Evolutionary conservation across 2,797 vertebrate species (phyloP).

Genomic region (Melanotaenia parkinsoni): DNA sequence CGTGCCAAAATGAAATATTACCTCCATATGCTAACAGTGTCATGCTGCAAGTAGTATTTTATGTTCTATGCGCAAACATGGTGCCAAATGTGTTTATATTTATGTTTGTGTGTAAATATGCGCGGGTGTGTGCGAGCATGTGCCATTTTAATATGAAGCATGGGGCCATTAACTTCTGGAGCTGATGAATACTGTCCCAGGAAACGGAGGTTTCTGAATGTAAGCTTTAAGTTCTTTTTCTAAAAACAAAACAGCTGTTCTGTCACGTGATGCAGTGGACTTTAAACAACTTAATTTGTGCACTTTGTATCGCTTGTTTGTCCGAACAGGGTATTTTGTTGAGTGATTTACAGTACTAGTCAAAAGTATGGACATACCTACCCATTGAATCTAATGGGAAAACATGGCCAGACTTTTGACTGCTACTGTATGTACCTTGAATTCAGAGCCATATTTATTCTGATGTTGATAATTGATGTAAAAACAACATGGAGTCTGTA

Average conservation of each 20-base stretch:
- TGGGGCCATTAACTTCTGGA: constrained; percentile 51
- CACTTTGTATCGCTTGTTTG: constrained; percentile 73
- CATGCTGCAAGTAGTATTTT: constrained; percentile 69
- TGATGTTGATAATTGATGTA: constrained; percentile 72
- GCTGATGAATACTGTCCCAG: constrained; percentile 32
- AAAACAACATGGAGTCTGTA: constrained; percentile 71
- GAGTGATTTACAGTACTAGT: constrained; percentile 50
- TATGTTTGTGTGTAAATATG: constrained; percentile 24
- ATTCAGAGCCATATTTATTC: constrained; percentile 75
- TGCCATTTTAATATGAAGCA: constrained; percentile 51
- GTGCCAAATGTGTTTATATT: constrained; percentile 78
- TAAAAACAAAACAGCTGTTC: constrained; percentile 44
- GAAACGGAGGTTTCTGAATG: constrained; percentile 71
- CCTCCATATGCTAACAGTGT: constrained; percentile 67
- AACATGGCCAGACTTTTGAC: too few species aligned
- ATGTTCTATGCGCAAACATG: constrained; percentile 74
- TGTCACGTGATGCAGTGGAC: constrained; percentile 65
- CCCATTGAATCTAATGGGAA: too few species aligned
- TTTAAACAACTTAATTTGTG: constrained; percentile 68
- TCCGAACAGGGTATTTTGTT: constrained; percentile 77
- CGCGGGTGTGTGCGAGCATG: constrained; percentile 14
- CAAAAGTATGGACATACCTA: too few species aligned
- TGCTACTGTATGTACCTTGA: constrained; percentile 56
- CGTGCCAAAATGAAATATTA: constrained; percentile 76
- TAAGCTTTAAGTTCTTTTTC: constrained; percentile 61